Evolutionary conservation across 2,113 vertebrate species (phyloP).

Genomic region (Gymnobelideus leadbeateri): DNA sequence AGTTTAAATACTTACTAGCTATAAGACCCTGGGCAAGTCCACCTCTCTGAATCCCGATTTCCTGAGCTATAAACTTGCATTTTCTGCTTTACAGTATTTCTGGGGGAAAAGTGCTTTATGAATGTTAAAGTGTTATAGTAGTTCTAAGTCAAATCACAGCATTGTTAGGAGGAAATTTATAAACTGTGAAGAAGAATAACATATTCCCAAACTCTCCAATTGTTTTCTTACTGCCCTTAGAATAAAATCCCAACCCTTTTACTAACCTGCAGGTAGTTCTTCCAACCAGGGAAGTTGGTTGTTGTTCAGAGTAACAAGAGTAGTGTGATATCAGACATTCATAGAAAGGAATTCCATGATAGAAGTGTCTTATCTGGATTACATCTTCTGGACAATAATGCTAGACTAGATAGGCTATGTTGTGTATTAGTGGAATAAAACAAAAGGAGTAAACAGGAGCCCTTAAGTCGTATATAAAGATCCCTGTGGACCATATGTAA

Average conservation of each 20-base stretch:
- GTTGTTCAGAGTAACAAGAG: not conserved
- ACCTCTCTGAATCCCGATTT: not conserved
- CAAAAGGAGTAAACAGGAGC: not conserved
- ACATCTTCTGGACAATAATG: not conserved
- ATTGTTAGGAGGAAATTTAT: not conserved
- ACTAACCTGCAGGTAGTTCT: not conserved
- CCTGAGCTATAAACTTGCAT: not conserved
- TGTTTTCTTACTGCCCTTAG: not conserved
- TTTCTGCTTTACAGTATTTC: not conserved
- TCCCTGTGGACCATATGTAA: not conserved
- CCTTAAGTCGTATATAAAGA: not conserved
- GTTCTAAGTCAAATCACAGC: not conserved
- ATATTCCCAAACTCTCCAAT: constrained; percentile 40
- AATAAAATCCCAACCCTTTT: constrained; percentile 20
- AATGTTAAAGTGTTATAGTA: not conserved
- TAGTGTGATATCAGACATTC: not conserved
- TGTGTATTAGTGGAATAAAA: not conserved
- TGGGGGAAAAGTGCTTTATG: not conserved
- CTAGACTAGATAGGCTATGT: not conserved
- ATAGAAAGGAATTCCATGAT: not conserved
- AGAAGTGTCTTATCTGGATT: not conserved
- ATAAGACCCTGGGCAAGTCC: not conserved
- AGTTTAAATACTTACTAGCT: not conserved
- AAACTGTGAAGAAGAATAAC: not conserved
- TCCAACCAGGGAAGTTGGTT: not conserved